A percentile compares a stretch with the other conserved stretches of the same genome.
phyloP scores from a whole-genome alignment of 2,888 invertebrate species.

The Andrena marginata region DNA sequence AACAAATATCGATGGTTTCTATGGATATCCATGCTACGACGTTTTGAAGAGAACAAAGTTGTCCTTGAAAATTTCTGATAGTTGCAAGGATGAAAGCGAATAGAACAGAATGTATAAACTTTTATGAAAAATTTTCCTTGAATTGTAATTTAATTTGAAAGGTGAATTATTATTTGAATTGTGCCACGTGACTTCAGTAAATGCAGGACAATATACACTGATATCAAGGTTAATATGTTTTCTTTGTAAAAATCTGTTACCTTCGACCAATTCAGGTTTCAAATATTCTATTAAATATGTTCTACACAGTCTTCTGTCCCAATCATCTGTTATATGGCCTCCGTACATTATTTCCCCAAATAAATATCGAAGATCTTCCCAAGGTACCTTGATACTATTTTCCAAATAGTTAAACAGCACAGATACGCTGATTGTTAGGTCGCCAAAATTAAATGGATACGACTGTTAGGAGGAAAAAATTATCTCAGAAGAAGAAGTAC shows the following conservation, averaged over 20 bases:
- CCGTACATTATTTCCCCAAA: conserved; percentile 99
- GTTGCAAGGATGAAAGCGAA: no score
- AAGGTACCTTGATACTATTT: conserved; percentile 94
- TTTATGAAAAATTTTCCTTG: no score
- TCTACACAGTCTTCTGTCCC: conserved; percentile 95
- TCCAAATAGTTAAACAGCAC: conserved; percentile 97
- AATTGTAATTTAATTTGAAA: no score
- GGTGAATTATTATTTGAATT: no score
- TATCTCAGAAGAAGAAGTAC: neutral
- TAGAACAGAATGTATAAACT: no score
- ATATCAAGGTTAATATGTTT: no score
- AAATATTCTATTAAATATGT: conserved; percentile 95
- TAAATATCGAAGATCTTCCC: conserved; percentile 97
- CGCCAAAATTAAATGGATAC: conserved; percentile 93
- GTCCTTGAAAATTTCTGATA: no score
- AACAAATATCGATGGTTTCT: no score
- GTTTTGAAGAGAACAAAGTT: no score
- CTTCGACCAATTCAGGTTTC: conserved; percentile 94
- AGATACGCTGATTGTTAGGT: conserved; percentile 96
- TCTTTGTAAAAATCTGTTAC: conserved; percentile 1
- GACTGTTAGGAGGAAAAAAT: conserved; percentile 72
- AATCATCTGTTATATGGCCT: conserved; percentile 98
- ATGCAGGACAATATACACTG: no score
- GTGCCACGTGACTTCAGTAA: no score
- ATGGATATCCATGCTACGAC: no score